Evolutionary conservation across 2,797 vertebrate species (phyloP).

Genomic region (Onychomys leucogaster): DNA sequence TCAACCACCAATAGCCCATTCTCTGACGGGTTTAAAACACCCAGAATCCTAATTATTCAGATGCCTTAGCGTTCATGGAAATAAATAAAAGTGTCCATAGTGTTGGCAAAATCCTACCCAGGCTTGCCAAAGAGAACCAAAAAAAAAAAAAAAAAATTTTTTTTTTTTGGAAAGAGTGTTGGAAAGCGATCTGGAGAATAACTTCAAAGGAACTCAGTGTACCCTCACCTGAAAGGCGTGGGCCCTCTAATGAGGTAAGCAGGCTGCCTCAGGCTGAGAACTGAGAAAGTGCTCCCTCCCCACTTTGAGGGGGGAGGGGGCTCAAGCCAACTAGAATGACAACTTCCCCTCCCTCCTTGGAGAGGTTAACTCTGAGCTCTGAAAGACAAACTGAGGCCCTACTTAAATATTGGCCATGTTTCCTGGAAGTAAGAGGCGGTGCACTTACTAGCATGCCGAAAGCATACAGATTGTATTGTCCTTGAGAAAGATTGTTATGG

Average conservation of each 20-base stretch:
- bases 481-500: neutral
- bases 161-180: neutral
- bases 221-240: neutral
- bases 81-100: neutral
- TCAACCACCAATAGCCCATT: neutral
- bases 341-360: slow-evolving; percentile 12
- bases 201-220: slow-evolving; percentile 1
- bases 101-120: slow-evolving; percentile 30
- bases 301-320: fast-evolving
- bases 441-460: slow-evolving; percentile 8
- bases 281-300: neutral
- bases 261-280: neutral
- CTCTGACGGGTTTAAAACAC: slow-evolving; percentile 1
- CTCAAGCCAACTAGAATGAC: neutral
- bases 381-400: neutral
- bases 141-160: neutral
- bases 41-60: slow-evolving; percentile 6
- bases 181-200: slow-evolving; percentile 13
- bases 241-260: slow-evolving; percentile 5
- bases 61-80: neutral
- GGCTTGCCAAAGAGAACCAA: neutral
- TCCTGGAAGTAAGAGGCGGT: slow-evolving; percentile 40
- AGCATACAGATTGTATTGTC: slow-evolving; percentile 21
- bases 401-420: neutral
- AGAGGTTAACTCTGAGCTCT: slow-evolving; percentile 51